Evolutionary conservation across 2,113 vertebrate genomes (phyloP), one percentile per base, ranked within the genome.

Genomic region (Hydrolagus affinis): DNA sequence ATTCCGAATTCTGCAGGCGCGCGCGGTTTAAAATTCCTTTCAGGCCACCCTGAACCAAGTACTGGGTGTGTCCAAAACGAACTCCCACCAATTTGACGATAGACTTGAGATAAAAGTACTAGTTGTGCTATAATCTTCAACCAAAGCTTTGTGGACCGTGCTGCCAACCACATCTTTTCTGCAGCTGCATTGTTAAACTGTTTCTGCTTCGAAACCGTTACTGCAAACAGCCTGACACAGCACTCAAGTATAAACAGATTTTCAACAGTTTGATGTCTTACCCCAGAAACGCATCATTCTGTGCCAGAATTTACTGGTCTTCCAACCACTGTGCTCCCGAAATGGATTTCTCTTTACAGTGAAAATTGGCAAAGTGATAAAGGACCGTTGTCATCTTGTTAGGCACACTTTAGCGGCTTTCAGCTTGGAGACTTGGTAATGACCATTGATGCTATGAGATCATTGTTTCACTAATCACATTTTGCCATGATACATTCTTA

Each of bases 151-250:
- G 14, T 25, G 11, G 66, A 62, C 25, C 62, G 32, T 83, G 60
- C 78, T 68, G 60, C 60, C 78, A 83, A 68, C 25, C 17, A 25
- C 77, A 83, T 68, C 64, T 83, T 32, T 83, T 83, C 30, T 83
- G 59, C 78, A 83, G 78, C 25, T 83, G 78, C 4, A 17, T 83
- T 83, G 78, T 83, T 83, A 83, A 83, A 66, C 78, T 83, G 60
- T 28, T 68, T n/a, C 78, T 83, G 60, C 60, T 32, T 68, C 25
- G 14, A 80, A 80, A 80, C 23, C 64, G 21, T 62, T 78, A 21
- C 21, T 78, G 73, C 73, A 75, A 75, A 75, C 32, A 60, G 14
- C 59, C 59, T 80, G 28, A 80, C 19, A 25, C 77, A 64, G 23
- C 60, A 17, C 77, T 80, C 77, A 64, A 64, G 77, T 62, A 64